Evolutionary conservation across 2,113 vertebrate species (phyloP), one percentile per base, ranked within the genome.

Genomic region (Festucalex cinctus): DNA sequence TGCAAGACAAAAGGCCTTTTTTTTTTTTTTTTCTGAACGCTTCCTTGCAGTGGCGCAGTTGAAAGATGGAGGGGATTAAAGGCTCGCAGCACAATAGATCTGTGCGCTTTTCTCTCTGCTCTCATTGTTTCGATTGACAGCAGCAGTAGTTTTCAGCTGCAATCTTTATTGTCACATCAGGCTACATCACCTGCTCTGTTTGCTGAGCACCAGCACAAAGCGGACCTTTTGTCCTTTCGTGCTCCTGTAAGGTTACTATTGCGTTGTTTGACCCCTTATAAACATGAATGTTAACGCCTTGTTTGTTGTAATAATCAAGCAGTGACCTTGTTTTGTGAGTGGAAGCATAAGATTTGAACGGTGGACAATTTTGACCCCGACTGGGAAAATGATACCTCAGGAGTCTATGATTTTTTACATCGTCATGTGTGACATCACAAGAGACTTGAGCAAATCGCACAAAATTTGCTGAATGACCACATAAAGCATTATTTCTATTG

Each of bases 1-100:
- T 19, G 22, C 62, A 68, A 79, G 70, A 69, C 68, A 76, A 74
- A 68, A 61, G 69, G 51, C 53, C 37, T 64, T 79, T 68, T 68
- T 44, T 16, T 17, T 17, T 6, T 46, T 5, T 6, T 13, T 14
- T 53, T 41, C 56, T 75, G 20, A 32, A 49, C 9, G 24, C 65
- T 69, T 17, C 56, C 54, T 77, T 56, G 63, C 61, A 65, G 75
- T 64, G 46, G 75, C 73, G 24, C 70, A 76, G 75, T 82, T 74
- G 74, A 84, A 81, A 87, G 81, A 82, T 80, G 71, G 78, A 80
- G 80, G 83, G 85, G 81, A 81, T 86, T 84, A 84, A 79, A 86
- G 80, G 51, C 66, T 65, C 63, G 20, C 57, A 59, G 65, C 80
- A 82, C 77, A 83, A 80, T 78, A 44, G 66, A 70, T 66, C 71